A percentile compares a stretch with the other conserved stretches of the same genome.
Evolutionary conservation across 2,797 vertebrate species (phyloP).

Genomic region (Benthosema pterotum): DNA sequence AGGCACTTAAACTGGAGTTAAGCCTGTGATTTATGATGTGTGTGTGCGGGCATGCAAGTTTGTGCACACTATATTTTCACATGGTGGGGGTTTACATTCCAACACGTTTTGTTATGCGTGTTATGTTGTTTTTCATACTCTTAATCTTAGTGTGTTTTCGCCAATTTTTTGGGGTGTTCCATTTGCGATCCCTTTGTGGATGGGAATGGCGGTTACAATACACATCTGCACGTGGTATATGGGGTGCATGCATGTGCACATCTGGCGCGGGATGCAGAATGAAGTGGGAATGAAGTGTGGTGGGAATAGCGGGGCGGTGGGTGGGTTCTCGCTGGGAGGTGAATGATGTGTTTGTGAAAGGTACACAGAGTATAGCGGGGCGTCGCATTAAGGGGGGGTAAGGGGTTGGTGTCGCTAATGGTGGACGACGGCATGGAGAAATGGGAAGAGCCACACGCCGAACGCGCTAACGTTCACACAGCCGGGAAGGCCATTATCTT

Average conservation of each 20-base stretch:
- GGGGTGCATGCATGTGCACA: slow-evolving; percentile 27
- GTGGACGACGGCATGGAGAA: slow-evolving; percentile 31
- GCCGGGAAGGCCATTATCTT: slow-evolving; percentile 54
- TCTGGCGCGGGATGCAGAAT: slow-evolving; percentile 43
- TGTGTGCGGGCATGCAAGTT: background rate
- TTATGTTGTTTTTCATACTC: background rate
- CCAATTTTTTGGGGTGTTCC: no score
- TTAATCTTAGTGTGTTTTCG: background rate
- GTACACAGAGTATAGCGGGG: background rate
- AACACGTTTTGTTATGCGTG: slow-evolving; percentile 6
- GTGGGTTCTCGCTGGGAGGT: slow-evolving; percentile 27
- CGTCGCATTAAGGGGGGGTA: slow-evolving; percentile 35
- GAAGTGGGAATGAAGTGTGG: slow-evolving; percentile 39
- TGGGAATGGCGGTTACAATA: no score
- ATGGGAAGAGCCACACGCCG: slow-evolving; percentile 24
- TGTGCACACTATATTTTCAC: slow-evolving; percentile 20
- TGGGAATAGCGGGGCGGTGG: background rate
- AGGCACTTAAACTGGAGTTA: no score
- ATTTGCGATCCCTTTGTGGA: no score
- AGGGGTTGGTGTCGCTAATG: slow-evolving; percentile 24
- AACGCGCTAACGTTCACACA: slow-evolving; percentile 54
- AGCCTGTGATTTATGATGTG: no score
- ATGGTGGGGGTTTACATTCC: slow-evolving; percentile 22
- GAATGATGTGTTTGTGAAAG: slow-evolving; percentile 56
- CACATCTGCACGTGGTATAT: no score